A percentile compares a stretch with the other conserved stretches of the same genome.
Evolutionary conservation across 1,140 invertebrate genomes (phyloP).

Genomic region (Zophobas atratus): DNA sequence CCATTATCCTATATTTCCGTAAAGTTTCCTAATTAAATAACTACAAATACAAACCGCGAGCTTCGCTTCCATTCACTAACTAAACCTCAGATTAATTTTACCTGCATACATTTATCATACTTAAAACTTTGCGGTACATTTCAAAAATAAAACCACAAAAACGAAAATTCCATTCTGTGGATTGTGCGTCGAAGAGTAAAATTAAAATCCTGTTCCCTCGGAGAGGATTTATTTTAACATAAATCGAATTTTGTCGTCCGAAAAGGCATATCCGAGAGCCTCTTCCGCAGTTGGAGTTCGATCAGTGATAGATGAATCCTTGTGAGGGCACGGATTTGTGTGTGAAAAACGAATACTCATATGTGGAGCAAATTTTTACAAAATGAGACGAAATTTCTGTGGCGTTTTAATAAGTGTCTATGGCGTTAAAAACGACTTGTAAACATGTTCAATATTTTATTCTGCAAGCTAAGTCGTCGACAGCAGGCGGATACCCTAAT

Average conservation of each 20-base stretch:
- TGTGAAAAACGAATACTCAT: too few species aligned
- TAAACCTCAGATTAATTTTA: not conserved
- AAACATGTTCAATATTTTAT: conserved; percentile 22
- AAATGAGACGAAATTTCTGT: not conserved
- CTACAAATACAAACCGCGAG: too few species aligned
- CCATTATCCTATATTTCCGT: too few species aligned
- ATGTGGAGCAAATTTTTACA: too few species aligned
- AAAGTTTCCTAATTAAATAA: too few species aligned
- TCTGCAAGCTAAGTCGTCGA: conserved; percentile 6
- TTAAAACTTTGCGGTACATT: not conserved
- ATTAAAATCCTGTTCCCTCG: not conserved
- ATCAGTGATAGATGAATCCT: too few species aligned
- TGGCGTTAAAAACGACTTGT: conserved; percentile 7
- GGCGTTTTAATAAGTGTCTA: not conserved
- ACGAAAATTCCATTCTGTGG: not conserved
- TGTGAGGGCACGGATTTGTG: too few species aligned
- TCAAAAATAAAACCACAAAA: not conserved
- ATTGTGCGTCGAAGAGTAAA: conserved; percentile 16
- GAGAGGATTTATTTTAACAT: not conserved
- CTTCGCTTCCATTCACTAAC: too few species aligned
- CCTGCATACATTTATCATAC: not conserved
- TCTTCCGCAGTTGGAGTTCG: not conserved
- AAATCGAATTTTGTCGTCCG: not conserved
- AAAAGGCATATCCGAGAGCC: not conserved
- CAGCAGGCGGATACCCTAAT: conserved; percentile 40